Evolutionary conservation across 2,888 invertebrate genomes (phyloP), one percentile per base, ranked within the genome.

Genomic region (Schizaphis graminum): DNA sequence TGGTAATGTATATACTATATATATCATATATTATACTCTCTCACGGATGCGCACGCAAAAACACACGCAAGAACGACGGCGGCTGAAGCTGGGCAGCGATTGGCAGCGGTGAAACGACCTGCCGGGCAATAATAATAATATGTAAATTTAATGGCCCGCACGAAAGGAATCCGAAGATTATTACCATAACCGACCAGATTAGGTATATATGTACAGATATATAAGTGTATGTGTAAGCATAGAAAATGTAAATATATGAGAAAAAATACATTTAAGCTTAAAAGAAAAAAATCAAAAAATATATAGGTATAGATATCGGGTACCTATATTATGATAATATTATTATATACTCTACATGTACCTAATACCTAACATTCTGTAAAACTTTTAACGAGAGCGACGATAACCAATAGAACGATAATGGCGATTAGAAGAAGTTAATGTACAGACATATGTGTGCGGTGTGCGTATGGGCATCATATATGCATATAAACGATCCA

Each of bases 101-200:
- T 84, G 92, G 92, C 92, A 57, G 77, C 44, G 89, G 67, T 57
- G 41, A 94, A 89, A 89, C 84, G 61, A 90, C 85, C 90, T 57
- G 90, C 49, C 93, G 57, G 57, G 90, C 90, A 89, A 88, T 92
- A 87, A 67, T 92, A 49, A 90, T 94, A 91, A 91, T 94, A 94
- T 90, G 94, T 91, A 90, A 94, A 94, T 90, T 89, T 93, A 89
- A 93, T 86, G 86, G 61, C 89, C 90, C 44, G 47, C 89, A 90
- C 93, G 90, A 94, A 90, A 90, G 90, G 90, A 94, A 90, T 85
- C 90, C 86, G 56, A 61, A 90, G 86, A 94, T 86, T 91, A 90
- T 94, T 90, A 93, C 93, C 89, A 90, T 91, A 84, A 90, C 89
- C 84, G 93, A 93, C 86, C 49, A 57, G 92, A 91, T 87, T 67